phyloP scores from a whole-genome alignment of 2,888 invertebrate species.

The Morpho deidamia region DNA sequence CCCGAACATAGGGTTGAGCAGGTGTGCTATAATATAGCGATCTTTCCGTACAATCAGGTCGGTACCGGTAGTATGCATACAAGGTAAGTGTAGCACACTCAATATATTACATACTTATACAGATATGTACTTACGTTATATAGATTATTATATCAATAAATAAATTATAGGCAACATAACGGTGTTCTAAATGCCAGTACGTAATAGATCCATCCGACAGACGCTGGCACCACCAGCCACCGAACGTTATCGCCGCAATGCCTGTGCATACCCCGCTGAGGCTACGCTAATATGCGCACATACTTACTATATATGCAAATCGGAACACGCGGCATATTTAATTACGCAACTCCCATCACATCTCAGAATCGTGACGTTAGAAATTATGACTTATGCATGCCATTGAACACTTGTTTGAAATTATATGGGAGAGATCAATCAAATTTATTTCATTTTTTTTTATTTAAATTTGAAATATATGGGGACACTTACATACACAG shows the following conservation, averaged over 20 bases:
- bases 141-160: not conserved
- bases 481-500: too few relatives aligned
- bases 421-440: too few relatives aligned
- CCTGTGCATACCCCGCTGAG: constrained; percentile 5
- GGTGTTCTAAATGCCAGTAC: constrained; percentile 19
- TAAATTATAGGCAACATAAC: constrained; percentile 24
- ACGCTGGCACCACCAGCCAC: constrained; percentile 58
- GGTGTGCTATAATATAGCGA: too few relatives aligned
- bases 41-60: too few relatives aligned
- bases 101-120: too few relatives aligned
- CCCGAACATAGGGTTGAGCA: too few relatives aligned
- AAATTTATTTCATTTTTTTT: too few relatives aligned
- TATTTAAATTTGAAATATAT: too few relatives aligned
- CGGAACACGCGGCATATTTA: not conserved
- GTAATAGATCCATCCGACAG: constrained; percentile 39
- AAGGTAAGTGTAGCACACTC: too few relatives aligned
- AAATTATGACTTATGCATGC: not conserved
- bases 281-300: constrained; percentile 1
- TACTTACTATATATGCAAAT: not conserved
- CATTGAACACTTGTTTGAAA: too few relatives aligned
- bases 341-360: constrained; percentile 10
- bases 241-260: constrained; percentile 42
- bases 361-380: constrained; percentile 15
- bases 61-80: too few relatives aligned
- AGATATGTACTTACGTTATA: not conserved